Evolutionary conservation across 2,113 vertebrate species (phyloP).

Genomic region (Alouatta palliata): DNA sequence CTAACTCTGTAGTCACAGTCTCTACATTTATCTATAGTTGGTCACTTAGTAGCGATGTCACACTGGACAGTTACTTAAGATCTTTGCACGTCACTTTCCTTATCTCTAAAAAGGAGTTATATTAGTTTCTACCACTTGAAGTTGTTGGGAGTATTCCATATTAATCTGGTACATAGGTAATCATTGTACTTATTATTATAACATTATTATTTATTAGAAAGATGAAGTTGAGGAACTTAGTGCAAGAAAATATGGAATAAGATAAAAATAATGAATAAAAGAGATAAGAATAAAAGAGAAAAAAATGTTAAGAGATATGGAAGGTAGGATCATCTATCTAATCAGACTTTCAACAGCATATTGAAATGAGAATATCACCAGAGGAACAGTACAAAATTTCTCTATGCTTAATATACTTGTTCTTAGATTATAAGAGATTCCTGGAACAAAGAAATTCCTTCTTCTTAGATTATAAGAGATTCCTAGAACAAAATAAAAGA

Average conservation of each 20-base stretch:
- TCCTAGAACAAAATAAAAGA: neutral
- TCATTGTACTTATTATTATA: neutral
- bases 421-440: slow-evolving; percentile 42
- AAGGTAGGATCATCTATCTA: neutral
- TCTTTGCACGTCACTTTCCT: neutral
- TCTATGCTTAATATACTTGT: neutral
- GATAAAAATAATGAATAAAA: neutral
- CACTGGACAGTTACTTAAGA: neutral
- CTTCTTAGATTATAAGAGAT: no score
- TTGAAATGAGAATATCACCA: neutral
- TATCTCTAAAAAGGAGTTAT: neutral
- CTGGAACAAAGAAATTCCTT: neutral
- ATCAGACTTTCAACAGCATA: neutral
- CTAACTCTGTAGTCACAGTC: neutral
- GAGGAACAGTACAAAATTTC: neutral
- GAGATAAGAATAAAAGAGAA: neutral
- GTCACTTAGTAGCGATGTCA: neutral
- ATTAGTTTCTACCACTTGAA: neutral
- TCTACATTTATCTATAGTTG: neutral
- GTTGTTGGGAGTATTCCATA: neutral
- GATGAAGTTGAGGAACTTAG: neutral
- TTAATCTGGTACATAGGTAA: neutral
- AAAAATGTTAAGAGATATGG: neutral
- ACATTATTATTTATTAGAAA: slow-evolving; percentile 15
- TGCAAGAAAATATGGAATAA: neutral